Evolutionary conservation across 2,888 invertebrate genomes (phyloP).

Genomic region (Agriopis aurantiaria): DNA sequence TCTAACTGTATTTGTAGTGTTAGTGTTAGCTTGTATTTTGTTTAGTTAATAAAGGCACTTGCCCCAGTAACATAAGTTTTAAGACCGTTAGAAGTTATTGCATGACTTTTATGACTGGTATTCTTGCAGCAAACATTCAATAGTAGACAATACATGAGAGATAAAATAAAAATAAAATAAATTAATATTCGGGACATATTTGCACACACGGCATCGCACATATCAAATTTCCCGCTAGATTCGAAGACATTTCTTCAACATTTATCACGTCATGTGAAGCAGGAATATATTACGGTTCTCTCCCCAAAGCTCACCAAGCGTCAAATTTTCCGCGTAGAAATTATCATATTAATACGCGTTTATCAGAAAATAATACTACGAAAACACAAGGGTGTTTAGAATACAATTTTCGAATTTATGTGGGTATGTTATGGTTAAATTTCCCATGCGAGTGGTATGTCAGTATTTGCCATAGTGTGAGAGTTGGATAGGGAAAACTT

Average conservation of each 20-base stretch:
- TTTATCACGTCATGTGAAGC: constrained; percentile 7
- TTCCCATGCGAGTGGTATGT: too few species aligned
- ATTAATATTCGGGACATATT: too few species aligned
- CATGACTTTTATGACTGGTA: too few species aligned
- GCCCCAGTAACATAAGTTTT: too few species aligned
- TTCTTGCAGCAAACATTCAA: too few species aligned
- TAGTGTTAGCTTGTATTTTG: too few species aligned
- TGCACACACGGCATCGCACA: neutral
- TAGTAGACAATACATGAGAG: too few species aligned
- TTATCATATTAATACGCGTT: constrained; percentile 30
- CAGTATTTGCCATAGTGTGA: neutral
- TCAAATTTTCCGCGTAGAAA: constrained; percentile 17
- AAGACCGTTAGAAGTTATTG: too few species aligned
- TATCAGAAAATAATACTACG: constrained; percentile 29
- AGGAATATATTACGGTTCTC: constrained; percentile 2
- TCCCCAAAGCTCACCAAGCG: constrained; percentile 5
- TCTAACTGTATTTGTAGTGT: too few species aligned
- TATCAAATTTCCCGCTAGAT: neutral
- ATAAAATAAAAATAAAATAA: too few species aligned
- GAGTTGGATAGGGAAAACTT: neutral
- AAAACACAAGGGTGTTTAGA: constrained; percentile 44
- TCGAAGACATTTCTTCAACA: constrained; percentile 4
- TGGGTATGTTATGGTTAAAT: constrained; percentile 30
- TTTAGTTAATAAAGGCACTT: too few species aligned
- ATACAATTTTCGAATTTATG: constrained; percentile 53